Conservation (phyloP, 2,113 vertebrate species). For the Stomatorhinus ivindoensis region DNA sequence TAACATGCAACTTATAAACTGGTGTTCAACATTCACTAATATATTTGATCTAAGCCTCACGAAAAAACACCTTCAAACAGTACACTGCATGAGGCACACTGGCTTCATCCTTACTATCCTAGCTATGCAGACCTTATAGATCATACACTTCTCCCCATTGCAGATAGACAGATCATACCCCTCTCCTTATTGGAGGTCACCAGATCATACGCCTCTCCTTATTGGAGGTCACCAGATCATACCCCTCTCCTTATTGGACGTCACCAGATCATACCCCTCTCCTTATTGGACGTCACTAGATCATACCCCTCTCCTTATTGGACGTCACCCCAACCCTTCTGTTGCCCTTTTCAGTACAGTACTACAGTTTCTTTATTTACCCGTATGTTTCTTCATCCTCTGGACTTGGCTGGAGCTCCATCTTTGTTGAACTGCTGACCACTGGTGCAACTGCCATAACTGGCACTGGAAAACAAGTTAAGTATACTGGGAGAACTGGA, state of each 20-base stretch:
- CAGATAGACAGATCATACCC: neutral
- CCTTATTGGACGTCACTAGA: neutral
- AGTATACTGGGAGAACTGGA: neutral
- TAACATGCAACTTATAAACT: neutral
- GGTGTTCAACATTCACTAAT: neutral
- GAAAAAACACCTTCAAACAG: neutral
- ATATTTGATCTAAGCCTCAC: neutral
- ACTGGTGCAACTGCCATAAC: constrained; percentile 23
- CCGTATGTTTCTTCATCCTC: constrained; percentile 91
- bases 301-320: neutral
- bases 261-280: neutral
- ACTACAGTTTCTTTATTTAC: constrained; percentile 47
- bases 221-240: neutral
- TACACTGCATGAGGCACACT: neutral
- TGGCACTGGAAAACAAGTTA: neutral
- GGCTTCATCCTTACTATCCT: neutral
- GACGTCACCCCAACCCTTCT: neutral
- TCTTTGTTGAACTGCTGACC: constrained; percentile 47
- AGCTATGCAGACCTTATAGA: neutral
- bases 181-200: neutral
- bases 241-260: neutral
- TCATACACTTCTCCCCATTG: neutral
- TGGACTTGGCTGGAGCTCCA: constrained; percentile 67
- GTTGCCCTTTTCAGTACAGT: neutral
- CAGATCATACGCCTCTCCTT: neutral